A percentile compares a stretch with the other conserved stretches of the same genome.
Conservation (phyloP, 1,140 invertebrate genomes). For the Probaryconus sp. region DNA sequence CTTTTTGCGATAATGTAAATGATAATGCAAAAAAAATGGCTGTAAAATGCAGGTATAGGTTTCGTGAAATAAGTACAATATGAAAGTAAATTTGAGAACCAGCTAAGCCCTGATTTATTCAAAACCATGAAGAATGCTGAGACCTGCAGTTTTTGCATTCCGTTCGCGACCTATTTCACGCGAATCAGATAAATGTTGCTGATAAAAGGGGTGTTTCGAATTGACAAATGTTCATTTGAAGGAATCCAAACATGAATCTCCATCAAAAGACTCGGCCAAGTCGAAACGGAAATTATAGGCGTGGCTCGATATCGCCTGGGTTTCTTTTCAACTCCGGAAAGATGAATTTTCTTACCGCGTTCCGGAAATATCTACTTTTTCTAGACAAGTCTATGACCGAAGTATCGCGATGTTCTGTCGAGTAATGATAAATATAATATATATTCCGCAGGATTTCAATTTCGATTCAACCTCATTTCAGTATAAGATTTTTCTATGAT, state of each 20-base stretch:
- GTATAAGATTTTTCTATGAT: constrained; percentile 8
- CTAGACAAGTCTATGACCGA: constrained; percentile 19
- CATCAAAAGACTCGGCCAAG: background rate
- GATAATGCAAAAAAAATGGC: too few species aligned
- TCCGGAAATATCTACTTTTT: constrained; percentile 9
- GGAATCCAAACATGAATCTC: constrained; percentile 1
- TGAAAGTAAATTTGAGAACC: background rate
- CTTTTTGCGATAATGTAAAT: too few species aligned
- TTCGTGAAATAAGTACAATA: background rate
- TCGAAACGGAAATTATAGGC: constrained; percentile 15
- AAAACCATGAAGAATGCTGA: background rate
- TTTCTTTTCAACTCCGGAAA: background rate
- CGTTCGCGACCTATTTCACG: background rate
- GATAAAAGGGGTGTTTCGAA: constrained; percentile 2
- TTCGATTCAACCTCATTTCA: background rate
- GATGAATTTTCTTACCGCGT: constrained; percentile 2
- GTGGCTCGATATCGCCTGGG: background rate
- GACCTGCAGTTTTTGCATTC: constrained; percentile 1
- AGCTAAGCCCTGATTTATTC: background rate
- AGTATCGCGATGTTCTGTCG: background rate
- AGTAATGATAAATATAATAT: constrained; percentile 12
- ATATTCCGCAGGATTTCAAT: constrained; percentile 7
- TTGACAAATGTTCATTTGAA: background rate
- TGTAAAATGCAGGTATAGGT: too few species aligned
- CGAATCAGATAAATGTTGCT: constrained; percentile 4